Base-by-base conservation (phyloP, 2,888 invertebrate genomes). In the Tetragonula carbonaria region DNA sequence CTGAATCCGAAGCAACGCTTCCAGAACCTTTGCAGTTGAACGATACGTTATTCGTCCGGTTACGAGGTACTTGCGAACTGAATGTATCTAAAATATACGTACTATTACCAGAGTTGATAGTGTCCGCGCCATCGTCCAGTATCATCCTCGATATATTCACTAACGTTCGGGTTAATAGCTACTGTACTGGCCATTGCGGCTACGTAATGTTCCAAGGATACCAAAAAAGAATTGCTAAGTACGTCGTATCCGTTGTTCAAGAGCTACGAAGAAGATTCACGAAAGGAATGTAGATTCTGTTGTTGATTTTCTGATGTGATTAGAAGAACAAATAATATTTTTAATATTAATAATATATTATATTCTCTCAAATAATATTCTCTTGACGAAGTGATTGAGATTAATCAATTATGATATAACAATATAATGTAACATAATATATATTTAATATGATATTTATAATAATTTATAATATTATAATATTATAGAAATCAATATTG, bases 31-130 rank as follows among this genome's bases (percentile, higher is more conserved):
- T 63, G 18, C 28, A 62, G 70, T 71, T 70, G 80, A 92, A 90
- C 87, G 88, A 88, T 89, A 82, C 86, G 89, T 90, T 86, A 90
- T 88, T 90, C 84, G 78, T 85, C 63, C 74, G 80, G 91, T 91
- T 91, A 92, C 90, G 90, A 90, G 82, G 87, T 84, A 86, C 91
- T 90, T 88, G 84, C 84, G 77, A 90, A 90, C 79, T 91, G 85
- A 82, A 74, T 86, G 84, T 84, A 88, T 88, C 86, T 86, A 78
- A 82, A 92, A 93, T 94, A 87, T 94, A 93, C 68, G 53, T 66
- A 63, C 70, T 74, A 55, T 62, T 72, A 80, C 65, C 71, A 55
- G 70, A 74, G 67, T 28, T 66, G 73, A 66, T 65, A 63, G 50
- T 67, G 76, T 57, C 74, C 62, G 50, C 28, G 63, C 45, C 71